Base-by-base conservation (phyloP, 2,797 vertebrate genomes). In the Sebastes iracundus region DNA sequence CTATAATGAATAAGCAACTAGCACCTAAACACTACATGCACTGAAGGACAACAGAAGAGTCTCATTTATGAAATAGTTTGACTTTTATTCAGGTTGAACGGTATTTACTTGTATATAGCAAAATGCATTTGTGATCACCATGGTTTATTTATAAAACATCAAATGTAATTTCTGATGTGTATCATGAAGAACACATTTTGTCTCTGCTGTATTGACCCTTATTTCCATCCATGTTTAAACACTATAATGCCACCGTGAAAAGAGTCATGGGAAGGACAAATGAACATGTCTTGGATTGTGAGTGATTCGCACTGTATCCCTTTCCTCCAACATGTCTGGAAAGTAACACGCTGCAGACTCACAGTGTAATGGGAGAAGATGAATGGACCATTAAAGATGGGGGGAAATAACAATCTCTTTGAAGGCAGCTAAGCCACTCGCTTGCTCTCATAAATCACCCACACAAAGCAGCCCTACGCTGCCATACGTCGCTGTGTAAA, bases 381-480 rank as follows among this genome's bases (percentile, higher is more conserved):
- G 71, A 87, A 87, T 81, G 59, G 62, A 80, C 71, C 76, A 61
- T 85, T 80, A 75, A 68, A 72, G 52, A 79, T 52, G 52, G 52
- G 7, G 7, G 33, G 71, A 33, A 69, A 67, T 75, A 79, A 73
- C 70, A 79, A 62, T 83, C 72, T 81, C 81, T 84, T 80, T 85
- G 56, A 85, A 75, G n/a, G 63, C 62, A 61, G 79, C 72, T 71
- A 72, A 85, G 64, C 71, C 61, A 81, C 7, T 35, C 42, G 72
- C 77, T 64, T 7, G 42, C 68, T 38, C 32, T 84, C 75, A 85
- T 90, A 90, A 90, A 88, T 91, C 83, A 90, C 75, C 52, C 8
- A 20, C 38, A 83, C 72, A 88, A 80, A 88, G 79, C 79, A 83
- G 74, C 65, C 49, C 56, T 6, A 28, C 49, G 56, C 33, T 1